Evolutionary conservation across 1,140 invertebrate species (phyloP).

Genomic region (Zaprionus capensis): DNA sequence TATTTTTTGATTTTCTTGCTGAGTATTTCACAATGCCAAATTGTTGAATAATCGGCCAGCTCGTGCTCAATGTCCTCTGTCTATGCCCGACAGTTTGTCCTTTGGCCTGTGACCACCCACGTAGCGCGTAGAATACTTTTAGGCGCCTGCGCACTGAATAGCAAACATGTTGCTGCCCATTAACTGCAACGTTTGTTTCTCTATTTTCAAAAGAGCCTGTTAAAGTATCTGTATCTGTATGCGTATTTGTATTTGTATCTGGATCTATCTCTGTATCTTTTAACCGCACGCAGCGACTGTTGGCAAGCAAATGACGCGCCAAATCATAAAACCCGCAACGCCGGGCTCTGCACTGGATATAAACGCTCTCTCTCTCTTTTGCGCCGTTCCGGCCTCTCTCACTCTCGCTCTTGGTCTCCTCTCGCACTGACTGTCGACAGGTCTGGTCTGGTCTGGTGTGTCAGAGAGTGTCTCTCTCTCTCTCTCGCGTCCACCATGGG

Average conservation of each 20-base stretch:
- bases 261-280: conserved; percentile 57
- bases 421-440: conserved; percentile 39
- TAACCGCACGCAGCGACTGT: conserved; percentile 71
- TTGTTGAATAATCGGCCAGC: conserved; percentile 63
- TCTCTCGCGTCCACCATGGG: conserved; percentile 40
- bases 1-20: conserved; percentile 28
- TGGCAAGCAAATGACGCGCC: conserved; percentile 74
- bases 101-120: conserved; percentile 68
- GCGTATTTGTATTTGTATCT: conserved; percentile 28
- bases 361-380: conserved; percentile 21
- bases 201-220: neutral
- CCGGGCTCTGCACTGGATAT: conserved; percentile 67
- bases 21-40: conserved; percentile 19
- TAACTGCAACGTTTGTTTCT: conserved; percentile 21
- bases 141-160: conserved; percentile 66
- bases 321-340: conserved; percentile 67
- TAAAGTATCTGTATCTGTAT: conserved; percentile 20
- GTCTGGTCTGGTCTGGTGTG: conserved; percentile 39
- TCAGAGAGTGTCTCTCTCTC: conserved; percentile 18
- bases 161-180: conserved; percentile 71
- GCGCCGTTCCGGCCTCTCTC: conserved; percentile 14
- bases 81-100: conserved; percentile 57
- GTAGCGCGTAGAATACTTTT: conserved; percentile 66
- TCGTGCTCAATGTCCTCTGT: conserved; percentile 62
- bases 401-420: conserved; percentile 6